Percentiles rank a stretch among this genome's conserved stretches.
Evolutionary conservation across 2,888 invertebrate species (phyloP).

Genomic region (Erannis defoliaria): DNA sequence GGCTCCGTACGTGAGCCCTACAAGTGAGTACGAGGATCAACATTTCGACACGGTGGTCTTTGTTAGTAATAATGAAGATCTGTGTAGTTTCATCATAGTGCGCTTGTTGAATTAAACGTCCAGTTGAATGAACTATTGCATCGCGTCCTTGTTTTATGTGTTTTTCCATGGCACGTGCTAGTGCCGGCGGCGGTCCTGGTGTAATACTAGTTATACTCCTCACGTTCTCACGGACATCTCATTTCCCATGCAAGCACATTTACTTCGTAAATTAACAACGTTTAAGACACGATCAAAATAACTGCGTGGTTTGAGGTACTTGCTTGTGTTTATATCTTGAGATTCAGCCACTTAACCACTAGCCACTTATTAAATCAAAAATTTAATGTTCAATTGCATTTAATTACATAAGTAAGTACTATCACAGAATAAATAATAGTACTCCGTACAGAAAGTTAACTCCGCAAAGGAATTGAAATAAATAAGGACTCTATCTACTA

Average conservation of each 20-base stretch:
- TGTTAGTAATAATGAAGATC: slow-evolving; percentile 83
- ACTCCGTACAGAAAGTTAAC: no score
- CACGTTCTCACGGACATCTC: slow-evolving; percentile 60
- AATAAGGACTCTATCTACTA: no score
- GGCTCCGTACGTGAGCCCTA: slow-evolving; percentile 63
- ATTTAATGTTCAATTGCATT: slow-evolving; percentile 5
- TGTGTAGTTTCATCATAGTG: slow-evolving; percentile 82
- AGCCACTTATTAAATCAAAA: no score
- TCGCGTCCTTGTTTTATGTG: slow-evolving; percentile 85
- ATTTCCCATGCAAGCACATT: slow-evolving; percentile 65
- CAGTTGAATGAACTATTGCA: slow-evolving; percentile 86
- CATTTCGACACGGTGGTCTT: slow-evolving; percentile 78
- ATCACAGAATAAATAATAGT: no score
- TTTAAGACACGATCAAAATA: slow-evolving; percentile 55
- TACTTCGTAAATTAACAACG: slow-evolving; percentile 59
- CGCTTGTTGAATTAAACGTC: slow-evolving; percentile 84
- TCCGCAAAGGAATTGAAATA: no score
- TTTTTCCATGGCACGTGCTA: slow-evolving; percentile 83
- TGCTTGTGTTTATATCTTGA: slow-evolving; percentile 10
- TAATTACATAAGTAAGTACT: no score
- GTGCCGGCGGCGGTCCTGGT: slow-evolving; percentile 49
- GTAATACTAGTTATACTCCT: slow-evolving; percentile 44
- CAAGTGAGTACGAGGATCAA: slow-evolving; percentile 63
- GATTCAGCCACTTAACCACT: not conserved
- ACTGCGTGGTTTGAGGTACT: slow-evolving; percentile 61